A percentile compares a stretch with the other conserved stretches of the same genome.
These are phyloP conservation scores for Arremon brunneinucha DNA, from an alignment of 2,797 vertebrate genomes.

Conservation along the genomic window DNA sequence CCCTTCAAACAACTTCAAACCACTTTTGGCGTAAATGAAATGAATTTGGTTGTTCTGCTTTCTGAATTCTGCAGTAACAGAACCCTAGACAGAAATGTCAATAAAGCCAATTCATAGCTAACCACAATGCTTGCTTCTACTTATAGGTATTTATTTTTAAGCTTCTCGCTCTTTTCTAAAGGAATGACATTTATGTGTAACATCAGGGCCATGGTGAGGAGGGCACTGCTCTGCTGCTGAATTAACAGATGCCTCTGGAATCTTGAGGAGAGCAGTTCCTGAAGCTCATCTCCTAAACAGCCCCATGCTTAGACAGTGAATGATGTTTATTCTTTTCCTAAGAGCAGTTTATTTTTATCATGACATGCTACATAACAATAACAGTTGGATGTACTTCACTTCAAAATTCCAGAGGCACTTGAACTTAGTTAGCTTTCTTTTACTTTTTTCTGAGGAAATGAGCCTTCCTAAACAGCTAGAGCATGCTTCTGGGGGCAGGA, in stretches of 20 bases:
- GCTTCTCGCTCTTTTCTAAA: neutral
- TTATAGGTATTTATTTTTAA: slow-evolving; percentile 21
- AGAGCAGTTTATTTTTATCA: neutral
- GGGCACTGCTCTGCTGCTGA: neutral
- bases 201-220: neutral
- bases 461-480: neutral
- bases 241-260: neutral
- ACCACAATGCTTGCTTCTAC: neutral
- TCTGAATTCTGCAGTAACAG: neutral
- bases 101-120: neutral
- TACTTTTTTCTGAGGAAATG: neutral
- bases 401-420: neutral
- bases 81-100: neutral
- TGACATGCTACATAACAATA: neutral
- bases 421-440: neutral
- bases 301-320: neutral
- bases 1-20: neutral
- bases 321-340: neutral
- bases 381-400: neutral
- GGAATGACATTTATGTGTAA: neutral
- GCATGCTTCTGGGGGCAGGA: neutral
- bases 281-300: neutral
- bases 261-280: neutral
- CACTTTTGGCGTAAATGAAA: neutral
- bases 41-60: neutral